Evolutionary conservation across 2,797 vertebrate species (phyloP), one percentile per base, ranked within the genome.

Genomic region (Agapornis canus): DNA sequence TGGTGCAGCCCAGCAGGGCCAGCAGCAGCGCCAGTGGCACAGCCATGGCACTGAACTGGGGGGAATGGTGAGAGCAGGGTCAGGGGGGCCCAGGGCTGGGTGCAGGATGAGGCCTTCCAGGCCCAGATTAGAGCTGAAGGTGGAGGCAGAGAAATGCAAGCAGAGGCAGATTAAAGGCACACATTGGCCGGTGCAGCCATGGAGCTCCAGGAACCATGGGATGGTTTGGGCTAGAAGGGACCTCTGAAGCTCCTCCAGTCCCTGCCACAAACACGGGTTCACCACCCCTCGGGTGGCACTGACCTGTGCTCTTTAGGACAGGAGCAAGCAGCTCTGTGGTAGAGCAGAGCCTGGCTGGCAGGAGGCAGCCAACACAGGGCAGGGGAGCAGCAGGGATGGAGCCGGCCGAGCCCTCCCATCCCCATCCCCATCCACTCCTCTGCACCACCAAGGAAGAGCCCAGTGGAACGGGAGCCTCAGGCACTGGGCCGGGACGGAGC

Each of bases 31-130:
- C 63, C 76, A 47, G 39, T 0, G 0, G 2, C 35, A 29, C 0
- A 1, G 54, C 35, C 86, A 40, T 69, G 65, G 65, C 66, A 21
- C 76, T 8, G 5, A 31, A 37, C 31, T 45, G 31, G 22, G 35
- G 25, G 60, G 18, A 64, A 66, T 0, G 2, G 56, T 0, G 0
- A 80, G 11, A 73, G 23, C 0, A 0, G 49, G 43, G 15, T 48
- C 31, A 6, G 39, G 32, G 47, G 22, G 13, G 10, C 32, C 25
- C 51, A 0, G 2, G 65, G n/a, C 65, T 27, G n/a, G 40, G 32
- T 71, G 49, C 49, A 32, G 39, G 54, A 45, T 1, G 6, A 40
- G 42, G 8, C n/a, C 31, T 43, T 69, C 81, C 65, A 23, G 71
- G 29, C n/a, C 32, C 1, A 3, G 25, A 17, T 56, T 52, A 9